phyloP scores from a whole-genome alignment of 2,888 invertebrate genomes.

The Pardosa pseudoannulata region DNA sequence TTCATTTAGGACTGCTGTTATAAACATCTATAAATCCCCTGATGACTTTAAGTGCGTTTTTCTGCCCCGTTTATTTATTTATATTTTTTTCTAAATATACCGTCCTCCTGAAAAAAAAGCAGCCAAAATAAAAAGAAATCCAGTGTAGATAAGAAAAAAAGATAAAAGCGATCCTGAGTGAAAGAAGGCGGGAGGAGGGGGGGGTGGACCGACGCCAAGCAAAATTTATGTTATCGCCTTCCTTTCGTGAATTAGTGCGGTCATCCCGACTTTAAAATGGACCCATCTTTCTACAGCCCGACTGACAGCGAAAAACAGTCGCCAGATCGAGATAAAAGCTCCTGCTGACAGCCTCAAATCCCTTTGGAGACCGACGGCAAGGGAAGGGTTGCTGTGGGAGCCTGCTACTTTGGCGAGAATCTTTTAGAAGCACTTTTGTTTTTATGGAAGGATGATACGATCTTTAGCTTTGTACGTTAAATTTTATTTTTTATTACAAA shows the following conservation, averaged over 20 bases:
- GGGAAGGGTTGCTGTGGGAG: background rate
- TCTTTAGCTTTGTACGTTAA: no score
- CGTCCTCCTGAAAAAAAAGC: background rate
- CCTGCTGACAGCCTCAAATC: constrained; percentile 63
- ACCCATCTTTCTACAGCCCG: constrained; percentile 57
- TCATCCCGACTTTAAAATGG: constrained; percentile 67
- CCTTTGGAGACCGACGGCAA: background rate
- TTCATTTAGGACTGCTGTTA: no score
- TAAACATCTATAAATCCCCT: no score
- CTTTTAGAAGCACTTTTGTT: no score
- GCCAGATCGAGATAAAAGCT: constrained; percentile 65
- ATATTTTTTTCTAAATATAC: background rate
- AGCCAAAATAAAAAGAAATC: constrained; percentile 16
- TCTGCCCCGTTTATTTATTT: no score
- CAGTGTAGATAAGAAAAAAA: constrained; percentile 11
- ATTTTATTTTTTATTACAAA: no score
- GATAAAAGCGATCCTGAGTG: constrained; percentile 6
- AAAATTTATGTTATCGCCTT: constrained; percentile 65
- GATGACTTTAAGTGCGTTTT: no score
- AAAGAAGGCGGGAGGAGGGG: background rate
- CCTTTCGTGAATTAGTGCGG: constrained; percentile 63
- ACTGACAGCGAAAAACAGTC: constrained; percentile 63
- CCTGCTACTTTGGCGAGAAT: background rate
- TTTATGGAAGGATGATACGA: no score
- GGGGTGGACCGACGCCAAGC: constrained; percentile 19